These are phyloP conservation scores for Cantharis lateralis DNA, from an alignment of 2,888 invertebrate species.

Conservation along the genomic window DNA sequence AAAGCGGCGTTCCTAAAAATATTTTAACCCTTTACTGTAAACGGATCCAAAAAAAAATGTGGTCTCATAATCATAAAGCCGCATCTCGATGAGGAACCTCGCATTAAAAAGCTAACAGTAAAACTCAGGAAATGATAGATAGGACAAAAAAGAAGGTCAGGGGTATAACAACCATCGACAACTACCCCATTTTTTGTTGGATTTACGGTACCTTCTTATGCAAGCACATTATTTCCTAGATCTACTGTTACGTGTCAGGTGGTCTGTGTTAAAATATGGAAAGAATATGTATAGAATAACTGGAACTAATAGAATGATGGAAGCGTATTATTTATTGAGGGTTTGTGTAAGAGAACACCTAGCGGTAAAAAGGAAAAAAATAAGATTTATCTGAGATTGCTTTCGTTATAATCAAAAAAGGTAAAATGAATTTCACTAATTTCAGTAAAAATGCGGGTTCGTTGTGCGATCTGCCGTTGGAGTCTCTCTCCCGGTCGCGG, in stretches of 20 bases:
- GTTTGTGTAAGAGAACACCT: neutral
- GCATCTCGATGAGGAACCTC: neutral
- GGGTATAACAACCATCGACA: constrained; percentile 15
- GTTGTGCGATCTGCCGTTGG: neutral
- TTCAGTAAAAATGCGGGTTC: neutral
- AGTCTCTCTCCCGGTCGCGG: neutral
- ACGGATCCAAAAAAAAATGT: neutral
- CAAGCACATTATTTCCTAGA: constrained; percentile 5
- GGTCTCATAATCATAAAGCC: neutral
- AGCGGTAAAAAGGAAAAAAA: neutral
- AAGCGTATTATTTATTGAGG: constrained; percentile 31
- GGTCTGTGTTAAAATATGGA: constrained; percentile 31
- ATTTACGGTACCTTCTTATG: constrained; percentile 31
- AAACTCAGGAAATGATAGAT: constrained; percentile 28
- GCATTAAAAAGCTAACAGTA: constrained; percentile 28
- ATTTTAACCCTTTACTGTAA: neutral
- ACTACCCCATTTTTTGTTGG: constrained; percentile 33
- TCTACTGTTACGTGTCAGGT: constrained; percentile 37
- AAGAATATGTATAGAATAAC: constrained; percentile 26
- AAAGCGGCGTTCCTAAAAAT: neutral
- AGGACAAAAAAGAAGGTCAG: constrained; percentile 37
- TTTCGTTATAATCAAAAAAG: neutral
- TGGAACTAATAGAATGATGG: constrained; percentile 34
- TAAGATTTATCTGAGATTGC: neutral
- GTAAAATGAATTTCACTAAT: neutral